These are phyloP conservation scores for Sterrhoptilus dennistouni DNA, from an alignment of 2,113 vertebrate species.

Conservation along the genomic window DNA sequence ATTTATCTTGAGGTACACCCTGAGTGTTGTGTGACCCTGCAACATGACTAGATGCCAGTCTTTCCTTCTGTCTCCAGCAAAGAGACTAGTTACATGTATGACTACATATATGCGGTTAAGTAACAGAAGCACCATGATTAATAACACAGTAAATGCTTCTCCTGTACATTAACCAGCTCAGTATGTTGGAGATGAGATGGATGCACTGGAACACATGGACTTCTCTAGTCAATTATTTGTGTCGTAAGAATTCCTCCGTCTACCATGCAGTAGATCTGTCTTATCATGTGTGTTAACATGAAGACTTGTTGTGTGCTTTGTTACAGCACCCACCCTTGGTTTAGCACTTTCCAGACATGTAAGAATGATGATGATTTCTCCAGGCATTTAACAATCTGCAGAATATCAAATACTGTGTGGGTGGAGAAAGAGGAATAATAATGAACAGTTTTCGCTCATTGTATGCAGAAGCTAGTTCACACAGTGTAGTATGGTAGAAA, in stretches of 20 bases:
- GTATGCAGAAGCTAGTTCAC: background rate
- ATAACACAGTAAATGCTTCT: background rate
- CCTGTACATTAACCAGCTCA: background rate
- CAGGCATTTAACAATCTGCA: background rate
- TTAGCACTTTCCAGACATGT: constrained; percentile 2
- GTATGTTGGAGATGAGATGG: background rate
- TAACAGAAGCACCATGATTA: background rate
- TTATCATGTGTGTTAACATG: background rate
- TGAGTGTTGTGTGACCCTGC: background rate
- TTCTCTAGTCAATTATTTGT: background rate
- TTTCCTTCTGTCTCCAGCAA: background rate
- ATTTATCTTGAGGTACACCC: background rate
- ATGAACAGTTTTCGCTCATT: background rate
- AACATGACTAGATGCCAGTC: background rate
- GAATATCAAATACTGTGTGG: background rate
- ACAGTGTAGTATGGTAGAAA: background rate
- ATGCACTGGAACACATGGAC: background rate
- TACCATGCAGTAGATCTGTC: background rate
- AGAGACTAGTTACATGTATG: background rate
- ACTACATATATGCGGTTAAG: background rate
- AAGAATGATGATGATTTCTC: background rate
- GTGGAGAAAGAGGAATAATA: background rate
- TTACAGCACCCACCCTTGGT: background rate
- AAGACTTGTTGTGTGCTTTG: background rate
- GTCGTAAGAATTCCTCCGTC: background rate